phyloP scores from a whole-genome alignment of 2,888 invertebrate species.

The Corbicula japonica region DNA sequence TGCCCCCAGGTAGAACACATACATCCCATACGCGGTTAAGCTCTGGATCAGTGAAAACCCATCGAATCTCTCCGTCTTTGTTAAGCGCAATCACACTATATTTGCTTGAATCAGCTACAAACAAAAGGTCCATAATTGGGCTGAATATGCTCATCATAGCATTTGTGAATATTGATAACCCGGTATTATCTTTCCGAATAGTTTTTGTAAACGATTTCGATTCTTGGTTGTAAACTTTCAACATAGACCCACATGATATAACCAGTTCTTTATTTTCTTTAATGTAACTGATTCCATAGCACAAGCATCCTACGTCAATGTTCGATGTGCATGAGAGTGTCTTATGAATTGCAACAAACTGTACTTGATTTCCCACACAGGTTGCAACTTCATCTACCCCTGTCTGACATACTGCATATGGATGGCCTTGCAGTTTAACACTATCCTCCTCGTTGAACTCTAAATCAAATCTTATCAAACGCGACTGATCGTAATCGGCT shows the following conservation, averaged over 20 bases:
- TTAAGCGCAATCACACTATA: slow-evolving; percentile 13
- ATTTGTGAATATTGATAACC: background rate
- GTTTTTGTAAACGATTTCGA: background rate
- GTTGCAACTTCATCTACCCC: slow-evolving; percentile 8
- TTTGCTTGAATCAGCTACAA: background rate
- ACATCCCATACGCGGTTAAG: background rate
- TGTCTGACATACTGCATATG: background rate
- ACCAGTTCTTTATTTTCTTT: background rate
- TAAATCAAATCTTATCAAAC: slow-evolving; percentile 4
- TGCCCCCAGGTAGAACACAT: slow-evolving; percentile 7
- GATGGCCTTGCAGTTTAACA: background rate
- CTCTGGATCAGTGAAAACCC: background rate
- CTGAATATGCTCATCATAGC: background rate
- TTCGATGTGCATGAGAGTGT: background rate
- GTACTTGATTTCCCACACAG: background rate
- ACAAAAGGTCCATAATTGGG: background rate
- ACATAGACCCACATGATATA: background rate
- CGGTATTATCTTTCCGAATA: background rate
- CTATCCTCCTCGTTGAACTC: background rate
- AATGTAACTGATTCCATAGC: background rate
- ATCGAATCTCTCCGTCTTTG: slow-evolving; percentile 1
- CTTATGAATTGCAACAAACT: slow-evolving; percentile 13
- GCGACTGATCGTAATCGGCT: background rate
- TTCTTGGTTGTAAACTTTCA: slow-evolving; percentile 1
- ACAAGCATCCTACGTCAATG: background rate